phyloP scores from a whole-genome alignment of 2,797 vertebrate genomes.

The Acanthopagrus latus region DNA sequence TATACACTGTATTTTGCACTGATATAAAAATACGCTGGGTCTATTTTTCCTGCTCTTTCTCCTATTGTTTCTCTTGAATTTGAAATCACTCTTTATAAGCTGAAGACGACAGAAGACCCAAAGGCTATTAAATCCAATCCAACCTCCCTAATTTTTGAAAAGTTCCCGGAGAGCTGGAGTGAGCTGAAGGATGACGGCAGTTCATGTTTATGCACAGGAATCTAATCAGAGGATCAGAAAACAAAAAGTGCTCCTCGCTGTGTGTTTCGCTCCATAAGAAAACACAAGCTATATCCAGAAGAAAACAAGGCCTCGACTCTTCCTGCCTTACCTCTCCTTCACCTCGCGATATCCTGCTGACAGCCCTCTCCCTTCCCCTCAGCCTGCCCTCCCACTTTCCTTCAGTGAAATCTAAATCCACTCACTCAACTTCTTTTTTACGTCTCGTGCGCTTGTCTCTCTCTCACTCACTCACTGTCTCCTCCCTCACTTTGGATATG shows the following conservation, averaged over 20 bases:
- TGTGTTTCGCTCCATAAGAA: not conserved
- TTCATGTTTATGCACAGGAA: not conserved
- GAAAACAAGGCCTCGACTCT: conserved; percentile 33
- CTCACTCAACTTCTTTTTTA: conserved; percentile 17
- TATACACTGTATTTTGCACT: not conserved
- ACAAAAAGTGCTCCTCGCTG: not conserved
- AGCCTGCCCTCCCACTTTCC: not conserved
- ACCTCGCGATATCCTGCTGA: conserved; percentile 34
- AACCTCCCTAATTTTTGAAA: not conserved
- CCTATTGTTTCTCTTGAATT: not conserved
- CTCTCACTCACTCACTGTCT: conserved; percentile 48
- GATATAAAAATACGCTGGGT: not conserved
- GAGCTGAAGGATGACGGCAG: not conserved
- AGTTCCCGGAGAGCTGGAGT: too few relatives aligned
- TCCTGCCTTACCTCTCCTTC: conserved; percentile 42
- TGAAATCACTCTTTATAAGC: not conserved
- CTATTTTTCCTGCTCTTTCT: not conserved
- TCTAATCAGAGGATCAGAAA: conserved; percentile 4
- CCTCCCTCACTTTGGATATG: conserved; percentile 14
- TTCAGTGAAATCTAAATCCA: conserved; percentile 44
- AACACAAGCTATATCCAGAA: conserved; percentile 18
- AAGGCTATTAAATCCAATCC: conserved; percentile 2
- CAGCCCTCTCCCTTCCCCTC: conserved; percentile 23
- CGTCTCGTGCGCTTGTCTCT: conserved; percentile 30
- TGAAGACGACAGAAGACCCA: not conserved